Evolutionary conservation across 2,888 invertebrate genomes (phyloP).

Genomic region (Horisme vitalbata): DNA sequence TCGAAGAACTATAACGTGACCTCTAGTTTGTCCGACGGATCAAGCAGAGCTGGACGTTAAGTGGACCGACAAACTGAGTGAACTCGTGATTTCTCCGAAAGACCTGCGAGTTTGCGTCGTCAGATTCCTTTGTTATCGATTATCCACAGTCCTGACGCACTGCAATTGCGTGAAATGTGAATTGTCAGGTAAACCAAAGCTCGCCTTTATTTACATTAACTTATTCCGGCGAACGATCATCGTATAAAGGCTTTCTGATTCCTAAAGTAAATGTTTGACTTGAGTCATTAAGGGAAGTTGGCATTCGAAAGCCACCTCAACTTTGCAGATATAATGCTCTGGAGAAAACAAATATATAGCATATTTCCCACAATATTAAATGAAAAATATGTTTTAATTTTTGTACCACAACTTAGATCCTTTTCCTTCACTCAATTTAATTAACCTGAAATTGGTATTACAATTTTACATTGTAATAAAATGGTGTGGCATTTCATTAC

Average conservation of each 20-base stretch:
- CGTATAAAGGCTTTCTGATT: conserved; percentile 69
- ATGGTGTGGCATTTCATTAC: no score
- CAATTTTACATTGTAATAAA: no score
- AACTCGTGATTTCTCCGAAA: conserved; percentile 53
- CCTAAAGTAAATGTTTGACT: conserved; percentile 54
- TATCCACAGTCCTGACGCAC: conserved; percentile 44
- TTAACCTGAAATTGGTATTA: no score
- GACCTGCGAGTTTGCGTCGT: conserved; percentile 28
- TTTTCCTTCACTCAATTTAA: no score
- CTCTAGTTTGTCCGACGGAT: conserved; percentile 58
- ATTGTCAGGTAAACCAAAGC: conserved; percentile 61
- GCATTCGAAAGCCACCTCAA: conserved; percentile 51
- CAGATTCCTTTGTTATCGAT: conserved; percentile 43
- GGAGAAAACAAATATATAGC: conserved; percentile 5
- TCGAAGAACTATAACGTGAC: conserved; percentile 71
- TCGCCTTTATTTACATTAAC: conserved; percentile 65
- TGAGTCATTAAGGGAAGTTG: conserved; percentile 68
- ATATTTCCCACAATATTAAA: no score
- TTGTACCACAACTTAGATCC: no score
- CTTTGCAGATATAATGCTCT: conserved; percentile 15
- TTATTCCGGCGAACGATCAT: conserved; percentile 70
- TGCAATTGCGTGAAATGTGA: conserved; percentile 49
- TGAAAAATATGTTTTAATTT: no score
- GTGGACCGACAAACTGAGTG: conserved; percentile 62
- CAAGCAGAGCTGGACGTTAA: conserved; percentile 59